Conservation (phyloP, 1,140 invertebrate species). For the Argopecten irradians region DNA sequence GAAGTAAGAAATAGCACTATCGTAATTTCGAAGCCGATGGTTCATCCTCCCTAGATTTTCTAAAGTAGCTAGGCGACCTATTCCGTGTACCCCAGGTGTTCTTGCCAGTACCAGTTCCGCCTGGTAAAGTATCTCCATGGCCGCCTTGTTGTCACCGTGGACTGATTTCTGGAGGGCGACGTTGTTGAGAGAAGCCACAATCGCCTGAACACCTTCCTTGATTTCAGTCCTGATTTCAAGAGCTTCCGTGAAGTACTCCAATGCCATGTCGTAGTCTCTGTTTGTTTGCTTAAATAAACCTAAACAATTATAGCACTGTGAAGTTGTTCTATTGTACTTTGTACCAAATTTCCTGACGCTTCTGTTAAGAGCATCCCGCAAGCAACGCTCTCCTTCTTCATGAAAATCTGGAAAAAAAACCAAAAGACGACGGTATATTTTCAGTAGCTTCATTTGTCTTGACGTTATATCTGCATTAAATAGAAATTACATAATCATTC, state of each 20-base stretch:
- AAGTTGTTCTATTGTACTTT: not conserved
- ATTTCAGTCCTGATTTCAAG: not conserved
- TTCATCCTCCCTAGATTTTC: not conserved
- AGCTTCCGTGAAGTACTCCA: not conserved
- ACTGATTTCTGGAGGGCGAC: not conserved
- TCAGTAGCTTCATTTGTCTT: no score
- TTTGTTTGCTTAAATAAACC: not conserved
- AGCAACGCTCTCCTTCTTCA: not conserved
- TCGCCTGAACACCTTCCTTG: not conserved
- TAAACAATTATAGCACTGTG: not conserved
- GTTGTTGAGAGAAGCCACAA: not conserved
- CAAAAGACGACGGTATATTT: no score
- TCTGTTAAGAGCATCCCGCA: not conserved
- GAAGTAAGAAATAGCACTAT: conserved; percentile 7
- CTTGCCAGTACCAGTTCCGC: not conserved
- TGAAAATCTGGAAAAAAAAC: not conserved
- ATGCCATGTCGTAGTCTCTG: not conserved
- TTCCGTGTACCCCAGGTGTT: not conserved
- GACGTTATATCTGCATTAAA: no score
- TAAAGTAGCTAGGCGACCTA: not conserved
- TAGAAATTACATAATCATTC: no score
- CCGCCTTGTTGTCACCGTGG: not conserved
- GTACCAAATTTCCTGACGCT: not conserved
- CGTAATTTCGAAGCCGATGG: not conserved
- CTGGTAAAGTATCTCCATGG: not conserved